These are phyloP conservation scores for Oreochromis spilurus DNA, from an alignment of 2,113 vertebrate genomes.

Conservation along the genomic window DNA sequence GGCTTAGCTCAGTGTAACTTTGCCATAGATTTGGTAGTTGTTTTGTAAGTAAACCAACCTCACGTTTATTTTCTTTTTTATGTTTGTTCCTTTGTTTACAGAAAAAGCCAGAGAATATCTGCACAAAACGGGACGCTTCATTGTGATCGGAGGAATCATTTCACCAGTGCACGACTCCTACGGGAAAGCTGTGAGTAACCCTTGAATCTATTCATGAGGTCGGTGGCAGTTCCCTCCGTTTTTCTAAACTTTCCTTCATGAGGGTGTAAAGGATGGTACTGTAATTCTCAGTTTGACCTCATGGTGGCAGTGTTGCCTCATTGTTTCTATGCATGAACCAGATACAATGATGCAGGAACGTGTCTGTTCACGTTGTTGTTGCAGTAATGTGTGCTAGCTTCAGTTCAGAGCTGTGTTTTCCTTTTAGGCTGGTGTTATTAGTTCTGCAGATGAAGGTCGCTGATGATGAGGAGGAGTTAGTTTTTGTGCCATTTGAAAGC, in stretches of 20 bases:
- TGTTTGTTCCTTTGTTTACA: conserved; percentile 50
- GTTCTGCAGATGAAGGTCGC: neutral
- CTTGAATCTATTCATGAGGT: neutral
- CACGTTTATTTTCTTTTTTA: neutral
- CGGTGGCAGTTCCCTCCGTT: rapidly evolving
- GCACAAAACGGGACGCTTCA: conserved; percentile 92
- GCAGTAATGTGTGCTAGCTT: neutral
- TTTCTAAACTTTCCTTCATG: neutral
- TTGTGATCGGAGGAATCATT: conserved; percentile 97
- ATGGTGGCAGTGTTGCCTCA: neutral
- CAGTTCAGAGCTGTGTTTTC: neutral
- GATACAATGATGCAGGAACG: neutral
- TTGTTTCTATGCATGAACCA: neutral
- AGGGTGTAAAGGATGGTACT: rapidly evolving
- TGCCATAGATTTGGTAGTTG: neutral
- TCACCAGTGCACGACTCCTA: conserved; percentile 97
- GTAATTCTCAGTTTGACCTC: neutral
- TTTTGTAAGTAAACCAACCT: neutral
- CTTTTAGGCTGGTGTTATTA: neutral
- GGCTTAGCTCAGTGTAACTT: neutral
- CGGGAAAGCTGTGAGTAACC: conserved; percentile 83
- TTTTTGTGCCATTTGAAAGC: neutral
- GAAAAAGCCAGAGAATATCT: conserved; percentile 94
- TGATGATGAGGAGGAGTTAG: neutral
- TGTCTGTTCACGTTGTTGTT: neutral